A percentile compares a stretch with the other conserved stretches of the same genome.
These are phyloP conservation scores for Neotragus pygmaeus DNA, from an alignment of 2,113 vertebrate genomes.

Conservation along the genomic window DNA sequence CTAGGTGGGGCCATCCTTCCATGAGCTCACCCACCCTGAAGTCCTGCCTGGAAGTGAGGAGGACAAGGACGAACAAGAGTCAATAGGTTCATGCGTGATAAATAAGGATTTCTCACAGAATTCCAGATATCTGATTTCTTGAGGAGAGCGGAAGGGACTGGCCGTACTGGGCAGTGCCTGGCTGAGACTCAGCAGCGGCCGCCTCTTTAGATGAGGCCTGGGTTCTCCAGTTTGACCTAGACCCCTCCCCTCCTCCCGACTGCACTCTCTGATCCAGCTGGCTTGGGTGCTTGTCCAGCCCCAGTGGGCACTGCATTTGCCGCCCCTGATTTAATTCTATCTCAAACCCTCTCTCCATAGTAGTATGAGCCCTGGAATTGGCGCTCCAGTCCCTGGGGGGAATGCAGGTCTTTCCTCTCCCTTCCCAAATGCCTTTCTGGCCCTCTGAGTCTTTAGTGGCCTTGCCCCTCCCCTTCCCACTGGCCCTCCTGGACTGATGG, in stretches of 20 bases:
- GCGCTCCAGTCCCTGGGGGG: neutral
- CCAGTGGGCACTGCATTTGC: fast-evolving
- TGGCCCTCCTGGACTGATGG: neutral
- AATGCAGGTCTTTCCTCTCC: neutral
- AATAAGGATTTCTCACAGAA: neutral
- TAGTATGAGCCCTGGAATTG: fast-evolving
- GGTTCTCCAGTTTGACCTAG: neutral
- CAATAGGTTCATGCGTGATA: neutral
- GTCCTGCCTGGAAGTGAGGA: neutral
- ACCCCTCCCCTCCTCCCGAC: neutral
- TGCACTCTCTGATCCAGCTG: fast-evolving
- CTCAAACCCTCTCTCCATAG: neutral
- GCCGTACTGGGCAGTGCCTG: neutral
- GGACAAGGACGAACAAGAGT: neutral
- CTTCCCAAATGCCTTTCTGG: neutral
- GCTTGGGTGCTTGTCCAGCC: neutral
- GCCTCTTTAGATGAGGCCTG: neutral
- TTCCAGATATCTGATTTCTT: neutral
- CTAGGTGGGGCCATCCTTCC: too few relatives aligned
- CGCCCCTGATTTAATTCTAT: neutral
- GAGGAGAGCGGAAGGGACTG: neutral
- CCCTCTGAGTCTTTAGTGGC: neutral
- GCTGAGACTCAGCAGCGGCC: neutral
- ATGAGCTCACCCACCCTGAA: neutral
- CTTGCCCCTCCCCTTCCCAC: neutral